Evolutionary conservation across 1,140 invertebrate species (phyloP).

Genomic region (Augochlora pura): DNA sequence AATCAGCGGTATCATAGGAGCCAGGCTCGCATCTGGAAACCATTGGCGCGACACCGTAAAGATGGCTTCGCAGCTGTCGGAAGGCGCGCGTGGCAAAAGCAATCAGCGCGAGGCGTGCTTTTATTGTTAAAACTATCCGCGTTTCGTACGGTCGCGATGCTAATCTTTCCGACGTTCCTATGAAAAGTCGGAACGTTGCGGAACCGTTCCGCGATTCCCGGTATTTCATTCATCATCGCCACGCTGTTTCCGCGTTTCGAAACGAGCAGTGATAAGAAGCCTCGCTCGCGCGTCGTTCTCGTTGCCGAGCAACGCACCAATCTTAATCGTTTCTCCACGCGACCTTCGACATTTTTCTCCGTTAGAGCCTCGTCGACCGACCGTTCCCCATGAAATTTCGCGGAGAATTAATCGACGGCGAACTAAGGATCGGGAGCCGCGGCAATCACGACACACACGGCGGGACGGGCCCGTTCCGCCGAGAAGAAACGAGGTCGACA

Average conservation of each 20-base stretch:
- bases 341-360: too few relatives aligned
- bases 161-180: background rate
- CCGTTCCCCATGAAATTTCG: too few relatives aligned
- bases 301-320: background rate
- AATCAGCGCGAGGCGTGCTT: background rate
- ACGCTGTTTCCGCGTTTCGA: slow-evolving; percentile 3
- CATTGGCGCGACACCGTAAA: background rate
- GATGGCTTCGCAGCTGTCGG: background rate
- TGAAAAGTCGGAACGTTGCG: background rate
- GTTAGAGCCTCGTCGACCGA: too few relatives aligned
- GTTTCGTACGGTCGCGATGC: background rate
- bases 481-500: slow-evolving; percentile 42
- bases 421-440: too few relatives aligned
- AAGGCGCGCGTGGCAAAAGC: background rate
- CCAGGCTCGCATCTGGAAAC: background rate
- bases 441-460: too few relatives aligned
- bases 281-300: background rate
- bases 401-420: too few relatives aligned
- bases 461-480: background rate
- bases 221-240: background rate
- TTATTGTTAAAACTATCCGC: background rate
- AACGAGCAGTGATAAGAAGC: background rate
- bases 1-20: background rate
- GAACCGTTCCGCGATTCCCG: background rate
- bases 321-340: too few relatives aligned